phyloP scores from a whole-genome alignment of 2,113 vertebrate species.

The Laticauda laticaudata region DNA sequence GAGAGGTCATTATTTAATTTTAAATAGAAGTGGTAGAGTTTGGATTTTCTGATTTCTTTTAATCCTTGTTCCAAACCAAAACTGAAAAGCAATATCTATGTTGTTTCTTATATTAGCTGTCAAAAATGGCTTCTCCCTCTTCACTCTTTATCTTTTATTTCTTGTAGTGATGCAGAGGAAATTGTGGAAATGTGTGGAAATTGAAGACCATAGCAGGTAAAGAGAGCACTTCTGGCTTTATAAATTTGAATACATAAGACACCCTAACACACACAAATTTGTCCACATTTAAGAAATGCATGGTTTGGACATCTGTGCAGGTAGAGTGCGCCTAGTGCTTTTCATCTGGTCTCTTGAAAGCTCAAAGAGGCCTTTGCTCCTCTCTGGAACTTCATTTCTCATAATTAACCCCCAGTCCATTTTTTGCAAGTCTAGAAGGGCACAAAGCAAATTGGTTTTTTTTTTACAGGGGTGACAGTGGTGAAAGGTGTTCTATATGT shows the following conservation, averaged over 20 bases:
- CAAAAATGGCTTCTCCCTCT: not conserved
- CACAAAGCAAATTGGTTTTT: not conserved
- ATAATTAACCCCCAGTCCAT: not conserved
- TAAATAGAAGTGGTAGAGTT: not conserved
- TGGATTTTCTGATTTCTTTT: not conserved
- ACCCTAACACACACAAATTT: not conserved
- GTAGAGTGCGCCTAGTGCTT: not conserved
- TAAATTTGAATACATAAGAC: not conserved
- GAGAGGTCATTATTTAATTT: not conserved
- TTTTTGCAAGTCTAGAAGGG: not conserved
- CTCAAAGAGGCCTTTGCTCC: not conserved
- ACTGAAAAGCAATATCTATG: not conserved
- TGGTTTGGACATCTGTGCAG: not conserved
- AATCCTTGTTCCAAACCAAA: not conserved
- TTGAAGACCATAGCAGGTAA: slow-evolving; percentile 73
- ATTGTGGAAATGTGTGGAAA: slow-evolving; percentile 64
- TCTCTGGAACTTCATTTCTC: not conserved
- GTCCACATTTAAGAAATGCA: not conserved
- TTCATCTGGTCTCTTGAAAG: not conserved
- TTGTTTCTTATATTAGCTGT: not conserved
- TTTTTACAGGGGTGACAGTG: not conserved
- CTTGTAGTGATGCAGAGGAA: slow-evolving; percentile 65
- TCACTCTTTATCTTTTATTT: not conserved
- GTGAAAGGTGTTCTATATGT: too few species aligned
- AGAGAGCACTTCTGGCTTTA: not conserved